These are phyloP conservation scores for Sericinus montela DNA, from an alignment of 2,888 invertebrate species.

Conservation along the genomic window DNA sequence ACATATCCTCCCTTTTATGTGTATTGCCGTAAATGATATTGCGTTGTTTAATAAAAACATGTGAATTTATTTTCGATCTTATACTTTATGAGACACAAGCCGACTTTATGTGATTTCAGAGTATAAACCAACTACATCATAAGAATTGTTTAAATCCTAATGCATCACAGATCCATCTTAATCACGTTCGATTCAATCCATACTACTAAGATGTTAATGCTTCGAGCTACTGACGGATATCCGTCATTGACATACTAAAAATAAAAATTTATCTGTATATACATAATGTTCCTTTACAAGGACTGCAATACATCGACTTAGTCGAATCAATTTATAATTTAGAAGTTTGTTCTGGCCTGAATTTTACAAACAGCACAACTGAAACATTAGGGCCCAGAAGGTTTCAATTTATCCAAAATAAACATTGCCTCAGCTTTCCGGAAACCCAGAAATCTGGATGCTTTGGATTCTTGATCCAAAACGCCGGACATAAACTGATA, in stretches of 20 bases:
- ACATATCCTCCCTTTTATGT: no score
- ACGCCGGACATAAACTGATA: not conserved
- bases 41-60: no score
- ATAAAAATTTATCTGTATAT: slow-evolving; percentile 6
- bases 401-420: not conserved
- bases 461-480: not conserved
- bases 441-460: not conserved
- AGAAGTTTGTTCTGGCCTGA: not conserved
- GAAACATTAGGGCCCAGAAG: not conserved
- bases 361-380: not conserved
- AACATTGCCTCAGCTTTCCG: not conserved
- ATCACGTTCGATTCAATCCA: not conserved
- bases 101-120: no score
- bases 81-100: no score
- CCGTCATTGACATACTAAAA: not conserved
- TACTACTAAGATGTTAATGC: slow-evolving; percentile 1
- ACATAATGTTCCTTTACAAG: slow-evolving; percentile 13
- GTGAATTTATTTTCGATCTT: no score
- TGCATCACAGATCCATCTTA: slow-evolving; percentile 4
- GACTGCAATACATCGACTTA: slow-evolving; percentile 10
- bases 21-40: no score
- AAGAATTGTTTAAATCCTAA: not conserved
- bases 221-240: slow-evolving; percentile 8
- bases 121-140: not conserved
- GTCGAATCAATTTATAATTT: not conserved